Evolutionary conservation across 2,113 vertebrate genomes (phyloP).

Genomic region (Ciconia stormi): DNA sequence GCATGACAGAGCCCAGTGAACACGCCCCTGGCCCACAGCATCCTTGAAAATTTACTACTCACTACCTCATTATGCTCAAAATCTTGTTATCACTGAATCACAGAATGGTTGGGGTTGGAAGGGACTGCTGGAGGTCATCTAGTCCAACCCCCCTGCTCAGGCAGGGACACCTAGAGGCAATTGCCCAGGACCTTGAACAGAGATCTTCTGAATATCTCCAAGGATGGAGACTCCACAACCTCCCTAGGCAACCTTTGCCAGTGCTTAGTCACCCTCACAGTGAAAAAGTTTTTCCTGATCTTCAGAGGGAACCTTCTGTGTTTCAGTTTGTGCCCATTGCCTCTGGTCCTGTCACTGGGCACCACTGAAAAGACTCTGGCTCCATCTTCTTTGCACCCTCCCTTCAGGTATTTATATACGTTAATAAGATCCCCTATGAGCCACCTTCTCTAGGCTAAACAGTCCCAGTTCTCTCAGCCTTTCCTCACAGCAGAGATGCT

Average conservation of each 20-base stretch:
- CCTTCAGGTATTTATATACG: not conserved
- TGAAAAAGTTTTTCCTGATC: not conserved
- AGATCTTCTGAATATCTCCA: not conserved
- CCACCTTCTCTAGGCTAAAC: not conserved
- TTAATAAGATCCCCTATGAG: not conserved
- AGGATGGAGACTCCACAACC: not conserved
- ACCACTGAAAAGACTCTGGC: not conserved
- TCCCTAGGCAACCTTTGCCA: not conserved
- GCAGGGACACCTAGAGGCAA: rapidly evolving
- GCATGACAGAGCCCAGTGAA: not conserved
- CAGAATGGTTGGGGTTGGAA: not conserved
- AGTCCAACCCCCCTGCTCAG: not conserved
- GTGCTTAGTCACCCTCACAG: not conserved
- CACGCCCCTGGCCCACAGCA: not conserved
- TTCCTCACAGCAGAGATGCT: not conserved
- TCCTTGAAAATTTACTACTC: not conserved
- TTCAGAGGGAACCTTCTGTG: not conserved
- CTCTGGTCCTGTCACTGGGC: not conserved
- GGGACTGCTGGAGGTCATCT: not conserved
- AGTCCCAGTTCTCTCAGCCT: not conserved
- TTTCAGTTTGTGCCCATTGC: not conserved
- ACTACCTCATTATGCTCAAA: not conserved
- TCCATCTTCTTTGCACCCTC: not conserved
- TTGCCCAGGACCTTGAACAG: not conserved
- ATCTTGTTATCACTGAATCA: not conserved